Conservation (phyloP, 53 echinoderm and acorn worm genomes). For the Pentamera pediparva region DNA sequence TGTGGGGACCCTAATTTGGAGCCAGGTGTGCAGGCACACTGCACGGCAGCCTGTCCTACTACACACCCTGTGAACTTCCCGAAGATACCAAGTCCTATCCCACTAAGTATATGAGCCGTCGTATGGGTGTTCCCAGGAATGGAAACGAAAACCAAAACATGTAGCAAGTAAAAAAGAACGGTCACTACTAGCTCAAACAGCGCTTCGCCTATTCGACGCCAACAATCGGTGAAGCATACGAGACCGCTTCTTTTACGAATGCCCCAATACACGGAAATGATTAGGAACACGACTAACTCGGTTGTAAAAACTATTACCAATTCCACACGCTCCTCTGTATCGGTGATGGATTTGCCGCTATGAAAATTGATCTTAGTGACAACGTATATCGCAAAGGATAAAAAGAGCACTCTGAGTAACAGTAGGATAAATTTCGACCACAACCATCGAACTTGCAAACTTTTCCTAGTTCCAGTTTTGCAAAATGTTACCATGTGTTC, state of each 20-base stretch:
- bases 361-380: background rate
- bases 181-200: background rate
- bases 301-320: background rate
- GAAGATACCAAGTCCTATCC: no score
- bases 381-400: background rate
- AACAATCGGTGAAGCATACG: background rate
- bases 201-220: conserved; percentile 6
- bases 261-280: background rate
- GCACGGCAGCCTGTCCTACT: no score
- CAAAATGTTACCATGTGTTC: conserved; percentile 16
- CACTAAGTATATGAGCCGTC: no score
- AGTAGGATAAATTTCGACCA: background rate
- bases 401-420: background rate
- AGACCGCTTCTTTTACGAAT: background rate
- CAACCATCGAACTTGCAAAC: background rate
- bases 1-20: no score
- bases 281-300: background rate
- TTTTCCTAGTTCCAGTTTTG: background rate
- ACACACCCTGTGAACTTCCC: no score
- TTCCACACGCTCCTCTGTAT: background rate
- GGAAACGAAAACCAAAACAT: background rate
- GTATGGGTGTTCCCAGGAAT: no score
- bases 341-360: background rate
- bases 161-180: background rate
- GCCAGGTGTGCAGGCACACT: no score